Base-by-base conservation (phyloP, 2,888 invertebrate species). In the Ornithoptera priamus region DNA sequence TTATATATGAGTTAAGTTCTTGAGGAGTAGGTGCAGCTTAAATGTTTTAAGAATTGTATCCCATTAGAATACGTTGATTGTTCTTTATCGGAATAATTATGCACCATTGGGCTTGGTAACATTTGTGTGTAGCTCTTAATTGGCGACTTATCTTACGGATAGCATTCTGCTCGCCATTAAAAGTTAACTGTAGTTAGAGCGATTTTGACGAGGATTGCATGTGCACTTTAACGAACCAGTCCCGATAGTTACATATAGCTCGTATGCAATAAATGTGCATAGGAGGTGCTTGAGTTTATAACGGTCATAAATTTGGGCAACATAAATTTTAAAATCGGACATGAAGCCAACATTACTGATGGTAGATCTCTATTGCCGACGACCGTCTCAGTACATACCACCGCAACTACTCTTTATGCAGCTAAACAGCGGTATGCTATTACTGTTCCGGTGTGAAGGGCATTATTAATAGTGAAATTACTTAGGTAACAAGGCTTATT, bases 121-220 rank as follows among this genome's bases (percentile, higher is more conserved):
- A 24, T 20, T 59, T 59, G 59, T 24, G 59, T 59, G 22, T 24
- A 30, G 61, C 39, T 36, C n/a, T 62, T 46, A 62, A 62, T 62
- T 62, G 61, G 61, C 61, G 59, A 59, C 30, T 59, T 57, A 57
- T 20, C 57, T 57, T 36, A 53, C 63, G 24, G 24, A 42, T 46
- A 24, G 62, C 20, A 53, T 53, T 24, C 30, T 24, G 30, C 30
- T 6, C 61, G 30, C 36, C 63, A 63, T 63, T 63, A 63, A 63
- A 46, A 46, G 50, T 24, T 62, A 46, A 53, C 63, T 53, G 63
- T 50, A 24, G 17, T 56, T 24, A 36, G n/a, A 6, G 18, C 30
- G 63, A 63, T 56, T 63, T 63, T 63, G 63, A 63, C 53, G 63
- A 53, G 63, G 36, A 53, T 36, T 56, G 63, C 53, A 24, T 20